phyloP scores from a whole-genome alignment of 2,113 vertebrate species.

The Electrona antarctica region DNA sequence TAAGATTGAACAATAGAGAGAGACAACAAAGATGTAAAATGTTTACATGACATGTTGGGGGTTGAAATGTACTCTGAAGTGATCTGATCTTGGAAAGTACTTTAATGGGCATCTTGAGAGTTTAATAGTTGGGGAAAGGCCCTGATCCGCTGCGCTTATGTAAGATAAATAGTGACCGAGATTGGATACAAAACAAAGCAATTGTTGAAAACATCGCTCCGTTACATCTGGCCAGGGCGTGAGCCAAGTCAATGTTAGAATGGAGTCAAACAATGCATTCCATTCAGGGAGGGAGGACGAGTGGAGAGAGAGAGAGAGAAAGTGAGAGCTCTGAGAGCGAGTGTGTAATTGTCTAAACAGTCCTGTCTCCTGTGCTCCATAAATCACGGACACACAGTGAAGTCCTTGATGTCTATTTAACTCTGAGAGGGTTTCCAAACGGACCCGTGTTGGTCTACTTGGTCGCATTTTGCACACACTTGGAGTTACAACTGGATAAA shows the following conservation, averaged over 20 bases:
- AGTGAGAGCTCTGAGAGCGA: slow-evolving; percentile 6
- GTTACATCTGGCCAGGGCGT: slow-evolving; percentile 44
- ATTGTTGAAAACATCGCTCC: slow-evolving; percentile 9
- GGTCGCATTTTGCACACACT: too few relatives aligned
- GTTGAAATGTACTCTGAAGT: slow-evolving; percentile 1
- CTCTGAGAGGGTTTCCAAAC: too few relatives aligned
- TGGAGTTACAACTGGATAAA: too few relatives aligned
- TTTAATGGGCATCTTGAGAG: slow-evolving; percentile 6
- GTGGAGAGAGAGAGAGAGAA: slow-evolving; percentile 4
- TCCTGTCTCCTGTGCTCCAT: not conserved
- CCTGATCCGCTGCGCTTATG: slow-evolving; percentile 13
- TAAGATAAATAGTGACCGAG: slow-evolving; percentile 34
- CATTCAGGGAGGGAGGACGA: slow-evolving; percentile 4
- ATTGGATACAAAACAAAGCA: slow-evolving; percentile 32
- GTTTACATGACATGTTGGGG: slow-evolving; percentile 17
- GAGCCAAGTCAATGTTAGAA: slow-evolving; percentile 32
- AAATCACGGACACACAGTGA: not conserved
- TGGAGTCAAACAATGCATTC: slow-evolving; percentile 36
- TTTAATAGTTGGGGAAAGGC: slow-evolving; percentile 20
- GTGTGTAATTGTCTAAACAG: slow-evolving; percentile 26
- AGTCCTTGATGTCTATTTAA: too few relatives aligned
- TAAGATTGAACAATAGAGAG: not conserved
- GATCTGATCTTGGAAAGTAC: slow-evolving; percentile 1
- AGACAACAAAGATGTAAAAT: not conserved
- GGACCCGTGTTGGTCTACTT: too few relatives aligned